These are phyloP conservation scores for Anastrepha ludens DNA, from an alignment of 1,140 invertebrate genomes.

Conservation along the genomic window DNA sequence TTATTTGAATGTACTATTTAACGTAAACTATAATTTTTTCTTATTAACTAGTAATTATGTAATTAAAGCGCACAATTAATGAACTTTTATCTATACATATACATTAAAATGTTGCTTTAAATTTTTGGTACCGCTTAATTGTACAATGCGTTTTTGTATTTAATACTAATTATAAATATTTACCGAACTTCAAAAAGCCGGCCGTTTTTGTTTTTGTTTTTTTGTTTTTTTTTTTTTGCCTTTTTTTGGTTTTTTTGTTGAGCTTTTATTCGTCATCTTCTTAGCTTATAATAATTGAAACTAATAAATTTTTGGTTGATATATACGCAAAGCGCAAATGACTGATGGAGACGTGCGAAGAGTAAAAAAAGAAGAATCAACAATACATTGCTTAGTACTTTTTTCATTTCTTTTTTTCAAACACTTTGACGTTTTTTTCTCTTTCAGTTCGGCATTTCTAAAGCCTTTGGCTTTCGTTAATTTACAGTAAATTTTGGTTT, in stretches of 20 bases:
- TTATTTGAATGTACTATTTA: neutral
- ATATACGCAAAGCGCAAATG: neutral
- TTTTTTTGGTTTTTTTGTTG: neutral
- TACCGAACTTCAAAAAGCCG: neutral
- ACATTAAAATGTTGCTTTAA: neutral
- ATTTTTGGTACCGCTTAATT: slow-evolving; percentile 48
- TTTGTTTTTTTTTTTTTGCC: neutral
- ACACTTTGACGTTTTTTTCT: neutral
- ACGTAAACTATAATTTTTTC: neutral
- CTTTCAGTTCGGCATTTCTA: neutral
- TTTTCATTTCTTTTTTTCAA: neutral
- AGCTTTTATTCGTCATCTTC: neutral
- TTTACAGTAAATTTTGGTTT: slow-evolving; percentile 4
- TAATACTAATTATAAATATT: neutral
- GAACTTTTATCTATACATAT: slow-evolving; percentile 25
- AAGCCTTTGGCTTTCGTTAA: neutral
- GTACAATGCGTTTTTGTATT: slow-evolving; percentile 19
- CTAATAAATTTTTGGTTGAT: neutral
- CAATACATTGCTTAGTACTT: neutral
- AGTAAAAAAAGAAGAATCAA: neutral
- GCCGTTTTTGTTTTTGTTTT: neutral
- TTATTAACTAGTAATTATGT: neutral
- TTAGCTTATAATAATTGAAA: neutral
- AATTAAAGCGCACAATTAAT: slow-evolving; percentile 42
- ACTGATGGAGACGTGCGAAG: slow-evolving; percentile 3